Evolutionary conservation across 2,113 vertebrate species (phyloP).

Genomic region (Xenus cinereus): DNA sequence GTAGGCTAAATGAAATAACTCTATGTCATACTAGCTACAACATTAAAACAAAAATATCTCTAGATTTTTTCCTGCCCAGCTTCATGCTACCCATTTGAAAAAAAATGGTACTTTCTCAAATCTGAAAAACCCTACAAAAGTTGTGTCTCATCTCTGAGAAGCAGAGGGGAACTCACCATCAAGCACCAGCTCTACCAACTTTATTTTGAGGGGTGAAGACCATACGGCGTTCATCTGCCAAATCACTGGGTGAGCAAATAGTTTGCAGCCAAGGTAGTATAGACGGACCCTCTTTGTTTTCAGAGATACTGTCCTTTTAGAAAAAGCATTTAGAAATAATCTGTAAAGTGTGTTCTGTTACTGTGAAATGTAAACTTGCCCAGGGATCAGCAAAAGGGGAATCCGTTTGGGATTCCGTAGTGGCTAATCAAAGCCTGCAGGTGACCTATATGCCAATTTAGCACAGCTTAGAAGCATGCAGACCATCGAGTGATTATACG

Average conservation of each 20-base stretch:
- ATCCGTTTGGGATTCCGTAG: neutral
- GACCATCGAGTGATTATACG: neutral
- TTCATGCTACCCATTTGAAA: neutral
- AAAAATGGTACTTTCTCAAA: neutral
- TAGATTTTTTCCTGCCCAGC: neutral
- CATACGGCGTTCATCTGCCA: neutral
- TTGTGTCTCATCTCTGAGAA: neutral
- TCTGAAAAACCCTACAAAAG: neutral
- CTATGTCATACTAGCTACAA: neutral
- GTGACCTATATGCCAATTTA: neutral
- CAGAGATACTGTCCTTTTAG: neutral
- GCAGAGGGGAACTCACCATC: neutral
- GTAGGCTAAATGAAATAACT: neutral
- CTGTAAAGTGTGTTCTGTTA: neutral
- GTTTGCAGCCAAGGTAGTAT: neutral
- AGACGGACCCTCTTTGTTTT: neutral
- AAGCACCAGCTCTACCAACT: neutral
- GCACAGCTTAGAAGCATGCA: neutral
- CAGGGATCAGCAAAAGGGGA: neutral
- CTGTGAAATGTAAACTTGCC: neutral
- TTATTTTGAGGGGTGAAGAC: neutral
- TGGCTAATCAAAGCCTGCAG: neutral
- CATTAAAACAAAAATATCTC: neutral
- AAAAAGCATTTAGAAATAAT: neutral
- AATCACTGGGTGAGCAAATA: neutral